Evolutionary conservation across 2,888 invertebrate species (phyloP).

Genomic region (Ctenicera cuprea): DNA sequence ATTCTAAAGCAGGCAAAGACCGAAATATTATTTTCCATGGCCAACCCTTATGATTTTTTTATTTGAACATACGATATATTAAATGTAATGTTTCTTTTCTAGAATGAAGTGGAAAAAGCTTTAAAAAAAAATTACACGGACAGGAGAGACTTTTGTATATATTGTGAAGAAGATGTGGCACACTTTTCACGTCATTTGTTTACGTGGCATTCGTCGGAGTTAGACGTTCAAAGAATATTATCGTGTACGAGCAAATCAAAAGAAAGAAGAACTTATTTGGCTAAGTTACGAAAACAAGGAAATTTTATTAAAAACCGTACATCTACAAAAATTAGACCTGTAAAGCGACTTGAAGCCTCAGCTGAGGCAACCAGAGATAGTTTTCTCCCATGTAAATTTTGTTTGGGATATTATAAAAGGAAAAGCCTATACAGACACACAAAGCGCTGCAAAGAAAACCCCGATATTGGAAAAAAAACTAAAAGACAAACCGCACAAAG

Average conservation of each 20-base stretch:
- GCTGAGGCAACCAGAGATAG: conserved; percentile 17
- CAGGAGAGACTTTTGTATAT: conserved; percentile 30
- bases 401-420: conserved; percentile 48
- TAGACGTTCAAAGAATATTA: conserved; percentile 20
- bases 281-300: conserved; percentile 42
- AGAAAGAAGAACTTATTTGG: conserved; percentile 38
- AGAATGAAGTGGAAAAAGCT: too few relatives aligned
- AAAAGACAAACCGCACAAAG: conserved; percentile 48
- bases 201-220: conserved; percentile 27
- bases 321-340: conserved; percentile 38
- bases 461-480: conserved; percentile 26
- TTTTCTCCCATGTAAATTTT: conserved; percentile 43
- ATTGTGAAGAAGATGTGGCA: conserved; percentile 34
- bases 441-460: conserved; percentile 39
- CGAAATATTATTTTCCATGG: too few relatives aligned
- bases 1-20: too few relatives aligned
- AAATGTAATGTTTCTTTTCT: too few relatives aligned
- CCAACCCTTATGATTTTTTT: too few relatives aligned
- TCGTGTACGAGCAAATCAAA: not conserved
- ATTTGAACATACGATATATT: too few relatives aligned
- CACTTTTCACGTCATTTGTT: conserved; percentile 35
- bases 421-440: conserved; percentile 44
- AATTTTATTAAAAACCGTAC: conserved; percentile 48
- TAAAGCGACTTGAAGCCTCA: conserved; percentile 36
- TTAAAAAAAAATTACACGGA: conserved; percentile 34